These are phyloP conservation scores for Serilophus lunatus DNA, from an alignment of 2,113 vertebrate species.

Conservation along the genomic window DNA sequence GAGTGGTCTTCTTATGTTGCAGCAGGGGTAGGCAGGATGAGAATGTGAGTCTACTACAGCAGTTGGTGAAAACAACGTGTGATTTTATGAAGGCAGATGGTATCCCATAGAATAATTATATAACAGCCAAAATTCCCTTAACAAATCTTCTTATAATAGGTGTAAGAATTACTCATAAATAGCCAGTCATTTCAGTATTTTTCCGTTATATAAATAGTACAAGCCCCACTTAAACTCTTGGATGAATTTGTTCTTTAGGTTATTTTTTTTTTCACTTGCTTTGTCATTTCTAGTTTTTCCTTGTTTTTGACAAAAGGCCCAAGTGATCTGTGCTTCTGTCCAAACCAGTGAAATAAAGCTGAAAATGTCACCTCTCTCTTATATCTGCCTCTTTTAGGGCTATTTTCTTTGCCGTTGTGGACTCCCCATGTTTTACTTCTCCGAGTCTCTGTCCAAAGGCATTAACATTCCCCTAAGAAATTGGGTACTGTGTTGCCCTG, in stretches of 20 bases:
- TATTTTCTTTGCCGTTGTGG: background rate
- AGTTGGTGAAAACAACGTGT: conserved; percentile 61
- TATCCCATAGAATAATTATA: conserved; percentile 64
- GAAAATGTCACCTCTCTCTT: background rate
- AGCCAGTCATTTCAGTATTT: background rate
- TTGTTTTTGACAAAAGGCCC: background rate
- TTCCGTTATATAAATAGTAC: background rate
- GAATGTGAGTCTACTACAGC: conserved; percentile 8
- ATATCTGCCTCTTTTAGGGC: background rate
- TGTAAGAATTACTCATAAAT: conserved; percentile 35
- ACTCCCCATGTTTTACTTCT: background rate
- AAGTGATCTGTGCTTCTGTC: background rate
- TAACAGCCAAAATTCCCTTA: conserved; percentile 49
- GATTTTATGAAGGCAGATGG: conserved; percentile 70
- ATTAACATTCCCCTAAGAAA: background rate
- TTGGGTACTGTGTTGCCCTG: background rate
- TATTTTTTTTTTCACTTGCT: background rate
- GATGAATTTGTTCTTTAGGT: background rate
- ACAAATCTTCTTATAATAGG: conserved; percentile 47
- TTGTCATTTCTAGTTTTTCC: background rate
- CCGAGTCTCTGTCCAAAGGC: background rate
- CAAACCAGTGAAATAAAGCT: background rate
- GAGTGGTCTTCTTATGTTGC: conserved; percentile 21
- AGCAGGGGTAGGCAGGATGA: conserved; percentile 4
- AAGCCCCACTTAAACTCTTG: background rate